A percentile compares a stretch with the other conserved stretches of the same genome.
Conservation (phyloP, 2,113 vertebrate genomes). For the Pyrgilauda ruficollis region DNA sequence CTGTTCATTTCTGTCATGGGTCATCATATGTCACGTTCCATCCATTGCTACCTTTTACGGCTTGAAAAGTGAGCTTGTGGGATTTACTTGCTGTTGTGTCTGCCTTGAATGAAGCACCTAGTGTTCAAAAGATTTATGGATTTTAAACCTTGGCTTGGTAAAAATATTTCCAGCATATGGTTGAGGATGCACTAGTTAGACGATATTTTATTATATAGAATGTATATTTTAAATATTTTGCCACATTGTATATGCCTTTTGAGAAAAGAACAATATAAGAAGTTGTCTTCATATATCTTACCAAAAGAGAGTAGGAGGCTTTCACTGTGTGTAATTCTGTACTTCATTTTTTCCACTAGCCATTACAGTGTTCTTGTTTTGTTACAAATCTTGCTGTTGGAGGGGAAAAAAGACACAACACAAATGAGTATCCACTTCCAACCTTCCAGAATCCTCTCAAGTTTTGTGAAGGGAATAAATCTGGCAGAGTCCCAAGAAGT, state of each 20-base stretch:
- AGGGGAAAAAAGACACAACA: neutral
- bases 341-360: slow-evolving; percentile 27
- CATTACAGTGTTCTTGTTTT: slow-evolving; percentile 42
- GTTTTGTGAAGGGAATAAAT: neutral
- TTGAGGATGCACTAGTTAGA: slow-evolving; percentile 55
- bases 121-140: slow-evolving; percentile 16
- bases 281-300: slow-evolving; percentile 34
- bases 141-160: slow-evolving; percentile 47
- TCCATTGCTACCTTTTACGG: slow-evolving; percentile 6
- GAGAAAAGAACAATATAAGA: slow-evolving; percentile 59
- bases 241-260: slow-evolving; percentile 55
- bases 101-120: slow-evolving; percentile 47
- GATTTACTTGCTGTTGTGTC: slow-evolving; percentile 42
- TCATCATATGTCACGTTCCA: neutral
- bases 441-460: neutral
- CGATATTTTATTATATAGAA: slow-evolving; percentile 59
- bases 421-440: neutral
- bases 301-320: slow-evolving; percentile 37
- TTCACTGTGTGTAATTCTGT: slow-evolving; percentile 50
- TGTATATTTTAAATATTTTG: slow-evolving; percentile 65
- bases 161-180: slow-evolving; percentile 52
- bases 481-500: neutral
- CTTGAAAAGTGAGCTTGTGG: slow-evolving; percentile 23
- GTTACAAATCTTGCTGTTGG: slow-evolving; percentile 3
- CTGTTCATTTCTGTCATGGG: neutral